Percentiles rank a stretch among this genome's conserved stretches.
Conservation (phyloP, 2,888 invertebrate species). For the Philonicus albiceps region DNA sequence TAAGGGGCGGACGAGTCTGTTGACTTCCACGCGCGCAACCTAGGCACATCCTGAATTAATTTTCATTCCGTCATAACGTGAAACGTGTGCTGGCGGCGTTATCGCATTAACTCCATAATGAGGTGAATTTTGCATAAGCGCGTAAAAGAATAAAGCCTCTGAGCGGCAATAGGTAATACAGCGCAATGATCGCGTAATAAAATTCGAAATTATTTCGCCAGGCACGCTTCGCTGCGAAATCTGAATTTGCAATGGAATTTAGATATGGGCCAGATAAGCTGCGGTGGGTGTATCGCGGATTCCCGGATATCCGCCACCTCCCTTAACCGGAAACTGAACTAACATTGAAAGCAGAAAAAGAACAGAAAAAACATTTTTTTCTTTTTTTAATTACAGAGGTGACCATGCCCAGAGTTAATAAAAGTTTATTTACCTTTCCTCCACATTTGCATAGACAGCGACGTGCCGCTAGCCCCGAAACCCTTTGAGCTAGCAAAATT, state of each 20-base stretch:
- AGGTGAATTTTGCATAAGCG: slow-evolving; percentile 14
- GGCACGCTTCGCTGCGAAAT: background rate
- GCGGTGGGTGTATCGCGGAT: background rate
- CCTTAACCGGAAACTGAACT: background rate
- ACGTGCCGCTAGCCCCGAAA: background rate
- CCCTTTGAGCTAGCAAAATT: background rate
- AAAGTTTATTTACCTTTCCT: background rate
- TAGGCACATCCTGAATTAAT: slow-evolving; percentile 2
- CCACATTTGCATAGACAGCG: background rate
- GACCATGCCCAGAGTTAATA: background rate
- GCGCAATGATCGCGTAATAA: background rate
- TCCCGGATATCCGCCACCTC: background rate
- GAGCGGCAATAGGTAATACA: background rate
- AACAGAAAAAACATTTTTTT: background rate
- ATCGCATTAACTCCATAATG: slow-evolving; percentile 21
- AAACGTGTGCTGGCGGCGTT: background rate
- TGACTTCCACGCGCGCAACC: background rate
- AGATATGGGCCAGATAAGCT: background rate
- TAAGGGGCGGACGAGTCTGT: background rate
- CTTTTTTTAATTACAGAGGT: background rate
- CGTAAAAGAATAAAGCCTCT: background rate
- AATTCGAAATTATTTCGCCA: slow-evolving; percentile 1
- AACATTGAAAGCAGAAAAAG: background rate
- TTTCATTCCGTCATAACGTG: background rate
- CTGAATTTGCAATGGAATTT: background rate